These are phyloP conservation scores for Phenacoccus solenopsis DNA, from an alignment of 1,140 invertebrate species.

Conservation along the genomic window DNA sequence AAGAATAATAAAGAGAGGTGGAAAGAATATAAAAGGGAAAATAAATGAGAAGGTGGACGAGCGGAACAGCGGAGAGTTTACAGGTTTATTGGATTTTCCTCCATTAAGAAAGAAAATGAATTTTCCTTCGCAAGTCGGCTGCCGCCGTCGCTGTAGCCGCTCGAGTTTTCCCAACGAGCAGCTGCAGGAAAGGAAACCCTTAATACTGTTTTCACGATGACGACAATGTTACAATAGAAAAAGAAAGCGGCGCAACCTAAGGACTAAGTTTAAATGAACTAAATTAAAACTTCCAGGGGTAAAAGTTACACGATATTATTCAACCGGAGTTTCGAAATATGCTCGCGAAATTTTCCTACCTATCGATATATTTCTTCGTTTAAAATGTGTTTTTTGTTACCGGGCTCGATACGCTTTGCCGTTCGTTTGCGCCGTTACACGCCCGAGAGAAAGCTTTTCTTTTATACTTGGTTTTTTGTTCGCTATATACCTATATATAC, in stretches of 20 bases:
- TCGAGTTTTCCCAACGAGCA: neutral
- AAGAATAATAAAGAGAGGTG: constrained; percentile 16
- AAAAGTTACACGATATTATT: constrained; percentile 4
- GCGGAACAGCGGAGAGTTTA: constrained; percentile 11
- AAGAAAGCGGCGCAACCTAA: constrained; percentile 7
- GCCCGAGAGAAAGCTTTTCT: no score
- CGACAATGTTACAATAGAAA: constrained; percentile 16
- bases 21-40: constrained; percentile 18
- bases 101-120: constrained; percentile 18
- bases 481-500: no score
- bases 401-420: no score
- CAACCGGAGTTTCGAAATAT: constrained; percentile 3
- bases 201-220: neutral
- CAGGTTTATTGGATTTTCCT: constrained; percentile 17
- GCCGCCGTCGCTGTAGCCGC: neutral
- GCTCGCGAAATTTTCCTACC: constrained; percentile 1
- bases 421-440: no score
- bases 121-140: constrained; percentile 8
- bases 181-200: neutral
- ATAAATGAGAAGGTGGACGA: constrained; percentile 13
- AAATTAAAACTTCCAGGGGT: constrained; percentile 11
- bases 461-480: no score
- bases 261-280: constrained; percentile 15
- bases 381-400: no score
- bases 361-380: no score